Conservation (phyloP, 2,888 invertebrate species). For the Dasysyrphus albostriatus region DNA sequence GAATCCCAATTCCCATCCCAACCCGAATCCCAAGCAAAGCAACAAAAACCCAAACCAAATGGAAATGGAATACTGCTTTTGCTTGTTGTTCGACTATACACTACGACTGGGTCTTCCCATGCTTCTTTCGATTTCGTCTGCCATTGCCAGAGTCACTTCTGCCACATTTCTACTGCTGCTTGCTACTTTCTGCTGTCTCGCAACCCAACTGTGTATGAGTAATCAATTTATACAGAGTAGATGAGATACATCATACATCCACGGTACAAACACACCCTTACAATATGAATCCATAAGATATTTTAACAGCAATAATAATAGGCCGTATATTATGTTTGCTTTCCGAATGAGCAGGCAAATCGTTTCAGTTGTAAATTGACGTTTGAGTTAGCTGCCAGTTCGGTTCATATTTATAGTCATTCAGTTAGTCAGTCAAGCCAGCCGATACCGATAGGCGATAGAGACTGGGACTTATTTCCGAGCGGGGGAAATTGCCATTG, state of each 20-base stretch:
- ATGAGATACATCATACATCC: slow-evolving; percentile 53
- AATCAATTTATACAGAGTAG: slow-evolving; percentile 58
- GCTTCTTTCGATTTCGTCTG: slow-evolving; percentile 43
- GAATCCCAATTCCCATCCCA: not conserved
- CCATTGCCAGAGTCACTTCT: slow-evolving; percentile 1
- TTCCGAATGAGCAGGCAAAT: slow-evolving; percentile 78
- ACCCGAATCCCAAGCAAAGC: slow-evolving; percentile 11
- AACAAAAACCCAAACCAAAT: slow-evolving; percentile 22
- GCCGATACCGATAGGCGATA: not conserved
- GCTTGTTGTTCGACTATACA: not conserved
- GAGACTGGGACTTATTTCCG: not conserved
- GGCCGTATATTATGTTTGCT: slow-evolving; percentile 77
- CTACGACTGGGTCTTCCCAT: not conserved
- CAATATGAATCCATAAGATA: slow-evolving; percentile 68
- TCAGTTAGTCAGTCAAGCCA: slow-evolving; percentile 55
- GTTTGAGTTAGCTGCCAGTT: slow-evolving; percentile 78
- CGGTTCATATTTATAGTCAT: slow-evolving; percentile 77
- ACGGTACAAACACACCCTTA: slow-evolving; percentile 49
- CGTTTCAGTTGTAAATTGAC: slow-evolving; percentile 79
- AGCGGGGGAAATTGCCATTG: slow-evolving; percentile 18
- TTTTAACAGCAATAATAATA: slow-evolving; percentile 76
- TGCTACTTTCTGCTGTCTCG: slow-evolving; percentile 37
- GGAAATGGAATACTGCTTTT: slow-evolving; percentile 12
- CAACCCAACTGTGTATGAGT: slow-evolving; percentile 70
- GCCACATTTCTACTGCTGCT: not conserved